Evolutionary conservation across 2,113 vertebrate genomes (phyloP).

Genomic region (Rafetus swinhoei): DNA sequence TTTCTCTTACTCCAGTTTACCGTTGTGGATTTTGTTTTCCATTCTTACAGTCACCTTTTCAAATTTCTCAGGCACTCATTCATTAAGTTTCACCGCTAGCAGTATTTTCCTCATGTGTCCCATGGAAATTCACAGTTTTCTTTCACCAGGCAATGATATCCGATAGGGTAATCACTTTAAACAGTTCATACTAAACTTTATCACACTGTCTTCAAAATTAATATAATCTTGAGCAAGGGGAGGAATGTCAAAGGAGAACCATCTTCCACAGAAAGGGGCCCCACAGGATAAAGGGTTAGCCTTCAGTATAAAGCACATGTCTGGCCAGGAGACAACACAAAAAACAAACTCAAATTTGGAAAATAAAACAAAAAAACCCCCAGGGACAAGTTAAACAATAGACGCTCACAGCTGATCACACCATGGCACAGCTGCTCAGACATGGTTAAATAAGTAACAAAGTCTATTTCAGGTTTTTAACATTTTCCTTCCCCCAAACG

Average conservation of each 20-base stretch:
- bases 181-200: neutral
- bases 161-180: neutral
- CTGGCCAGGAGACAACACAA: fast-evolving
- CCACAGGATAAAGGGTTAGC: neutral
- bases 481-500: constrained; percentile 25
- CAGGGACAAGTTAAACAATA: fast-evolving
- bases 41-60: neutral
- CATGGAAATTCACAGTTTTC: neutral
- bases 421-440: neutral
- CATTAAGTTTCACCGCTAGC: neutral
- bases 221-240: neutral
- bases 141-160: neutral
- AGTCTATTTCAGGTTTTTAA: neutral
- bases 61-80: neutral
- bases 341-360: neutral
- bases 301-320: neutral
- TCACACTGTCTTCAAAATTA: neutral
- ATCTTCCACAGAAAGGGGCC: neutral
- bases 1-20: neutral
- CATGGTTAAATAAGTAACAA: neutral
- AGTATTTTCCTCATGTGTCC: neutral
- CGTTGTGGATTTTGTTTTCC: neutral
- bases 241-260: neutral
- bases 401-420: neutral
- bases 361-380: neutral